A percentile compares a stretch with the other conserved stretches of the same genome.
These are phyloP conservation scores for Arctopsyche grandis DNA, from an alignment of 1,140 invertebrate species.

Conservation along the genomic window DNA sequence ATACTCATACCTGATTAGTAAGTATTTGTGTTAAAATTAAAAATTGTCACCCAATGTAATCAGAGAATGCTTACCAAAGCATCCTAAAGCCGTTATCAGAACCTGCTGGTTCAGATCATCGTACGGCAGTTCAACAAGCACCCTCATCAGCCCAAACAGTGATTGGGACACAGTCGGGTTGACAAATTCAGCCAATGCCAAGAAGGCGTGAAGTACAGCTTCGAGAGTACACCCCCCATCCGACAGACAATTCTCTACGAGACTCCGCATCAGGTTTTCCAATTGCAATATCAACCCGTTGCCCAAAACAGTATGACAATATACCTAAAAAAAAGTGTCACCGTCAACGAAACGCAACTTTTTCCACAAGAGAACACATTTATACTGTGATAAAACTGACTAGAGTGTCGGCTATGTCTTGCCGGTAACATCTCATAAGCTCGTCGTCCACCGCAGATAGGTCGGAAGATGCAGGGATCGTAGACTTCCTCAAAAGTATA, in stretches of 20 bases:
- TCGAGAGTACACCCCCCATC: conserved; percentile 76
- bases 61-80: conserved; percentile 68
- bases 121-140: conserved; percentile 75
- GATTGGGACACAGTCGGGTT: conserved; percentile 71
- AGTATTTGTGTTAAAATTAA: no score
- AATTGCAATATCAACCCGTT: conserved; percentile 71
- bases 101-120: conserved; percentile 69
- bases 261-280: conserved; percentile 62
- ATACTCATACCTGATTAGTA: no score
- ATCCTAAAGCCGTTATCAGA: conserved; percentile 76
- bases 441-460: conserved; percentile 82
- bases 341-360: neutral
- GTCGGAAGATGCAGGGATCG: conserved; percentile 58
- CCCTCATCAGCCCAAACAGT: conserved; percentile 74
- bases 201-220: conserved; percentile 83
- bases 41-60: no score
- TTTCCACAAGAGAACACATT: neutral
- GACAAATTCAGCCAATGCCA: conserved; percentile 81
- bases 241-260: conserved; percentile 57
- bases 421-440: conserved; percentile 87
- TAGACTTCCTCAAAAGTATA: conserved; percentile 60
- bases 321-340: conserved; percentile 68
- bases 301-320: conserved; percentile 83
- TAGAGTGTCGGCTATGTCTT: conserved; percentile 90
- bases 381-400: conserved; percentile 62